A percentile compares a stretch with the other conserved stretches of the same genome.
These are phyloP conservation scores for Tupiocoris notatus DNA, from an alignment of 2,888 invertebrate genomes.

Conservation along the genomic window DNA sequence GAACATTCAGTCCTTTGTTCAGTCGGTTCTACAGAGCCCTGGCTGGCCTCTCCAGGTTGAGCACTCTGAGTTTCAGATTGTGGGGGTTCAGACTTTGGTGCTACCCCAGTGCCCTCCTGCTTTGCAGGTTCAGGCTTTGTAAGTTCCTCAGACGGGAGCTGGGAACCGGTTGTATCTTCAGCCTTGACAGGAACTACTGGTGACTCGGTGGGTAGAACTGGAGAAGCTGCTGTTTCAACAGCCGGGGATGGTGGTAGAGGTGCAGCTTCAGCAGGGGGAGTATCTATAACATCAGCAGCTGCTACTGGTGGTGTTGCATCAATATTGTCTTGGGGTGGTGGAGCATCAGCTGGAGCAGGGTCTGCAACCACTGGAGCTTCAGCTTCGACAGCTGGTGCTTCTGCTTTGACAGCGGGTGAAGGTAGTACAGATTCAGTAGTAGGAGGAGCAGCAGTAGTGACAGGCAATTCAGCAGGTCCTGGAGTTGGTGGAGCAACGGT, in stretches of 20 bases:
- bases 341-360: not conserved
- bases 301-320: not conserved
- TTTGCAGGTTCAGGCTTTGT: not conserved
- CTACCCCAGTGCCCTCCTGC: not conserved
- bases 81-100: slow-evolving; percentile 1
- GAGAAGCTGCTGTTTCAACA: not conserved
- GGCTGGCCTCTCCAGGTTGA: slow-evolving; percentile 25
- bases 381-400: slow-evolving; percentile 16
- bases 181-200: slow-evolving; percentile 5
- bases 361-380: not conserved
- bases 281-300: too few species aligned
- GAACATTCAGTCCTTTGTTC: too few species aligned
- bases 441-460: too few species aligned
- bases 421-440: too few species aligned
- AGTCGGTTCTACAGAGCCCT: slow-evolving; percentile 5
- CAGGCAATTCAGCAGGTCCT: too few species aligned
- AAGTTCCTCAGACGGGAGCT: not conserved
- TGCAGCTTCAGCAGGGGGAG: too few species aligned
- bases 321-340: slow-evolving; percentile 51
- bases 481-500: slow-evolving; percentile 6
- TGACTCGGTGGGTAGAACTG: not conserved
- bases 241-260: too few species aligned
- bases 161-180: slow-evolving; percentile 27
- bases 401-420: too few species aligned
- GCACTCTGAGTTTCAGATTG: not conserved